Conservation (phyloP, 1,140 invertebrate genomes). For the Luehdorfia chinensis region DNA sequence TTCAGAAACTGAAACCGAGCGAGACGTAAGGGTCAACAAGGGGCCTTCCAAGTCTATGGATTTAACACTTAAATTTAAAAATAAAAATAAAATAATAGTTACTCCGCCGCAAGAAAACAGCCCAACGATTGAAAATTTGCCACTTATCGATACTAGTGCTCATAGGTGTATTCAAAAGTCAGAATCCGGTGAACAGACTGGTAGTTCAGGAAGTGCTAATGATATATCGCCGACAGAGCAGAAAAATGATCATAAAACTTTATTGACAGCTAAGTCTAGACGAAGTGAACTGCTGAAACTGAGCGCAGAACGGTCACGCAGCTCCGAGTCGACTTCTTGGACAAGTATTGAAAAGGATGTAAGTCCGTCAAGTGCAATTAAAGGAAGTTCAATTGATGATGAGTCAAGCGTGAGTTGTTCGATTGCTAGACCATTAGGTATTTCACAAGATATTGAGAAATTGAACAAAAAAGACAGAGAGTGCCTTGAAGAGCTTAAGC, state of each 20-base stretch:
- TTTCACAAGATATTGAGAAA: conserved; percentile 84
- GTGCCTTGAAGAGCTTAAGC: conserved; percentile 71
- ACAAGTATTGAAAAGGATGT: conserved; percentile 80
- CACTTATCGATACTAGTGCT: conserved; percentile 66
- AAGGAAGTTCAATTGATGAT: conserved; percentile 82
- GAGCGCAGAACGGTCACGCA: conserved; percentile 81
- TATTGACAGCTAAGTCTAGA: conserved; percentile 69
- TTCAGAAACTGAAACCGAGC: conserved; percentile 58
- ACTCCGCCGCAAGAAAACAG: conserved; percentile 75
- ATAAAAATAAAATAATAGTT: conserved; percentile 76
- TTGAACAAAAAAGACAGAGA: conserved; percentile 75
- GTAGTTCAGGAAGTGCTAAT: conserved; percentile 62
- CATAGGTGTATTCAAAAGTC: conserved; percentile 61
- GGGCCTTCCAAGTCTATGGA: conserved; percentile 43
- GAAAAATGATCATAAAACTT: conserved; percentile 54
- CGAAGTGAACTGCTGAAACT: conserved; percentile 78
- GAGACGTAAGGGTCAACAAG: conserved; percentile 32
- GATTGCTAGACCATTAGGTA: conserved; percentile 85
- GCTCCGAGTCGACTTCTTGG: conserved; percentile 81
- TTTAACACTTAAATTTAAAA: conserved; percentile 65
- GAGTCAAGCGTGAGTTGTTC: conserved; percentile 88
- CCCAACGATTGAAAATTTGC: conserved; percentile 72
- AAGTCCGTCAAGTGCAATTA: conserved; percentile 77
- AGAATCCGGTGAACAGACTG: conserved; percentile 65
- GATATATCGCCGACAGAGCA: conserved; percentile 63